Conservation (phyloP, 1,140 invertebrate genomes). For the Sitophilus oryzae region DNA sequence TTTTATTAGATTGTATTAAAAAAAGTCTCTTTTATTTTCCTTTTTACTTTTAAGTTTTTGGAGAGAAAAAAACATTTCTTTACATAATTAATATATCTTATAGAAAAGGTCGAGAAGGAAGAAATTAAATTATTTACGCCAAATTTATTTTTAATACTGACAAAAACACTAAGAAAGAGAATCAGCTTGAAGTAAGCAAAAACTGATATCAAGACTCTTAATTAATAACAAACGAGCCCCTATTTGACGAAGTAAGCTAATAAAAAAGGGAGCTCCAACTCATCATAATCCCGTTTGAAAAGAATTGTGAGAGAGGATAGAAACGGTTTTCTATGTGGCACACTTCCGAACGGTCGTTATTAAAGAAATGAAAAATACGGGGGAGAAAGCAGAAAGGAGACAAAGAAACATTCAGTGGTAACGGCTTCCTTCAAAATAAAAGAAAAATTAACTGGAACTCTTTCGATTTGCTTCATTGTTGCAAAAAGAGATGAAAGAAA, state of each 20-base stretch:
- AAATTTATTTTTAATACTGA: too few species aligned
- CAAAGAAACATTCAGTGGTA: background rate
- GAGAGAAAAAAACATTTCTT: too few species aligned
- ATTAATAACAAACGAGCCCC: background rate
- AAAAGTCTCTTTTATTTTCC: too few species aligned
- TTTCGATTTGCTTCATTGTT: conserved; percentile 14
- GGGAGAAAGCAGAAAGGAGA: background rate
- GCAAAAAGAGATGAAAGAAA: background rate
- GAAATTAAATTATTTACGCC: too few species aligned
- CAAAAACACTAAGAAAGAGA: too few species aligned
- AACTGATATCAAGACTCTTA: background rate
- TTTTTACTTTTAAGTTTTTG: too few species aligned
- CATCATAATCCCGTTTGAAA: background rate
- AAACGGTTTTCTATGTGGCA: background rate
- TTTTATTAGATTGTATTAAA: too few species aligned
- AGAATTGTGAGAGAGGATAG: background rate
- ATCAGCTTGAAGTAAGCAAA: background rate
- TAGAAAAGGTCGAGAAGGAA: too few species aligned
- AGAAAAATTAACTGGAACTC: conserved; percentile 19
- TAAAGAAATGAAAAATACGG: background rate
- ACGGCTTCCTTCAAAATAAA: conserved; percentile 10
- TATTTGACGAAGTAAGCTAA: background rate
- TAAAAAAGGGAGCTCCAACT: background rate
- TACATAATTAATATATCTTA: too few species aligned
- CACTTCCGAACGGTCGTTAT: background rate